Evolutionary conservation across 2,888 invertebrate genomes (phyloP).

Genomic region (Morpho achilles): DNA sequence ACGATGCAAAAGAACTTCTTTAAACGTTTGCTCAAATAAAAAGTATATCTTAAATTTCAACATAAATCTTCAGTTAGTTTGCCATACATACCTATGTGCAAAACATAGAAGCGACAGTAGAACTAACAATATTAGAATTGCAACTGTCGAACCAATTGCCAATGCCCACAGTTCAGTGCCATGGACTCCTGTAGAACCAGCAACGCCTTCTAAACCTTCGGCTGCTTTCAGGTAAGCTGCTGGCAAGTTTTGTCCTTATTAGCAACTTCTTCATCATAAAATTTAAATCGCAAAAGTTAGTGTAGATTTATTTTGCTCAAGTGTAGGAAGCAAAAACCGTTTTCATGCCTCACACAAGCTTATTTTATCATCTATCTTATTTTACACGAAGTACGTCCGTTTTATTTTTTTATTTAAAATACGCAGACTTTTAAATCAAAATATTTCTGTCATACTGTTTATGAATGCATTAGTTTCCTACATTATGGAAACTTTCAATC

Average conservation of each 20-base stretch:
- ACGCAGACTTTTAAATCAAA: no score
- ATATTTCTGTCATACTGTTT: no score
- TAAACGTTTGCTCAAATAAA: not conserved
- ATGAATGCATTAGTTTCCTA: no score
- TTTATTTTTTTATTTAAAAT: no score
- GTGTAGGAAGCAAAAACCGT: no score
- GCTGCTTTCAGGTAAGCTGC: slow-evolving; percentile 85
- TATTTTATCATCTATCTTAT: not conserved
- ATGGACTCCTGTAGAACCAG: slow-evolving; percentile 48
- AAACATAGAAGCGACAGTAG: slow-evolving; percentile 71
- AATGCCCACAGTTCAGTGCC: slow-evolving; percentile 80
- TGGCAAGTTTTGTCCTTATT: slow-evolving; percentile 24
- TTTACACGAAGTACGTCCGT: no score
- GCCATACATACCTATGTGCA: slow-evolving; percentile 51
- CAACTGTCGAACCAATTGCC: slow-evolving; percentile 80
- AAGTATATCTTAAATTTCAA: not conserved
- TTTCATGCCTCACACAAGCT: not conserved
- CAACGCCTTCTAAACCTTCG: slow-evolving; percentile 80
- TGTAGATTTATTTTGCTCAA: not conserved
- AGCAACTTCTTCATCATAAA: not conserved
- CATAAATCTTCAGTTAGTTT: no score
- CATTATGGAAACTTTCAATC: no score
- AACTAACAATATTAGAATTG: slow-evolving; percentile 79
- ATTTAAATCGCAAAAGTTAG: no score
- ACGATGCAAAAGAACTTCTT: no score